A percentile compares a stretch with the other conserved stretches of the same genome.
Evolutionary conservation across 2,888 invertebrate species (phyloP).

Genomic region (Ormia ochracea): DNA sequence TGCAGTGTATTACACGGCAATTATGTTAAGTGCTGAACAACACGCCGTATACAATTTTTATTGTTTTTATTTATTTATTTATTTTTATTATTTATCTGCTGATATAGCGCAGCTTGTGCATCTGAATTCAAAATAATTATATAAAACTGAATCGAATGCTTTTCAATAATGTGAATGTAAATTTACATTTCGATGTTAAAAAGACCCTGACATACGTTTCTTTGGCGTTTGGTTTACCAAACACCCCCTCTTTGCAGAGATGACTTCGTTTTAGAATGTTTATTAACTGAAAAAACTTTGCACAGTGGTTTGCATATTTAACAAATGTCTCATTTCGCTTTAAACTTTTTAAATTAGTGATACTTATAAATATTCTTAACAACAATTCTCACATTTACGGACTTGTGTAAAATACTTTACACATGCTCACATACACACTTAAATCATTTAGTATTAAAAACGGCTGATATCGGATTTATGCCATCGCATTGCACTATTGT

Average conservation of each 20-base stretch:
- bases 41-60: background rate
- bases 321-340: too few relatives aligned
- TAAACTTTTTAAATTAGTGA: too few relatives aligned
- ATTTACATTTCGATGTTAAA: conserved; percentile 24
- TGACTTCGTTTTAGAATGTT: conserved; percentile 15
- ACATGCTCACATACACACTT: too few relatives aligned
- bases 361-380: too few relatives aligned
- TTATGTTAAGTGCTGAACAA: background rate
- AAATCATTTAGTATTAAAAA: background rate
- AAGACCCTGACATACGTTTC: conserved; percentile 56
- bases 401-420: too few relatives aligned
- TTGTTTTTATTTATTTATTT: background rate
- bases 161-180: conserved; percentile 42
- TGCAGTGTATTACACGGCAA: background rate
- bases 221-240: conserved; percentile 9
- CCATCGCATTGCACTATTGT: too few relatives aligned
- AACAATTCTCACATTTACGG: too few relatives aligned
- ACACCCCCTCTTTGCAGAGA: conserved; percentile 29
- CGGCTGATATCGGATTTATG: conserved; percentile 9
- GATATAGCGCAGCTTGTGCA: background rate
- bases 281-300: background rate
- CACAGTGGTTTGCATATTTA: too few relatives aligned
- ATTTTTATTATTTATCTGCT: background rate
- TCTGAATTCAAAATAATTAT: conserved; percentile 11
- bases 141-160: conserved; percentile 9